Evolutionary conservation across 2,113 vertebrate species (phyloP).

Genomic region (Hyla sarda): DNA sequence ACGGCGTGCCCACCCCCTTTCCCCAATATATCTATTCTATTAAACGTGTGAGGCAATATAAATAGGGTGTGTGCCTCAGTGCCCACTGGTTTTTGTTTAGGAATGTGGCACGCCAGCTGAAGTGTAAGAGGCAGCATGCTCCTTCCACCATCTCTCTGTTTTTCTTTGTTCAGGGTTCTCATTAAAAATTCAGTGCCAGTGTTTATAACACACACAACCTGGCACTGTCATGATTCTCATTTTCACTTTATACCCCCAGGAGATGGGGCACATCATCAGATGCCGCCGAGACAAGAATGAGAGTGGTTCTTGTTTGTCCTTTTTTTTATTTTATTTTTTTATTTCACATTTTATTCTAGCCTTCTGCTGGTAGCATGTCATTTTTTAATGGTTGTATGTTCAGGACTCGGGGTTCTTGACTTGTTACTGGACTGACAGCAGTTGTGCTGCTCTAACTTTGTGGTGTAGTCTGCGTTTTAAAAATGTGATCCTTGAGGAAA

Average conservation of each 20-base stretch:
- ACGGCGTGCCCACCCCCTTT: background rate
- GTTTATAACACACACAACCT: constrained; percentile 30
- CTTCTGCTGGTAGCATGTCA: too few species aligned
- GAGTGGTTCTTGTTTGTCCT: background rate
- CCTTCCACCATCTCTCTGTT: constrained; percentile 34
- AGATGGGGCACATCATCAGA: constrained; percentile 16
- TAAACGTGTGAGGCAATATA: background rate
- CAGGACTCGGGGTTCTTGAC: background rate
- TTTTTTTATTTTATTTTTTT: background rate
- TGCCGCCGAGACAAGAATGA: background rate
- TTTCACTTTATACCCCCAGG: constrained; percentile 37
- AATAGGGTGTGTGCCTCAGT: background rate
- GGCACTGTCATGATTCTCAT: constrained; percentile 35
- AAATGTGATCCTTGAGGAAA: background rate
- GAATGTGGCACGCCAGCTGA: constrained; percentile 46
- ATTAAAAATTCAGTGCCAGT: constrained; percentile 72
- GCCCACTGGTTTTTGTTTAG: constrained; percentile 26
- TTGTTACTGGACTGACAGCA: background rate
- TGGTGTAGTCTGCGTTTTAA: background rate
- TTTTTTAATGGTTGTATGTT: background rate
- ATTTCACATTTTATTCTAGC: background rate
- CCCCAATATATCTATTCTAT: background rate
- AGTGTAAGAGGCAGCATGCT: constrained; percentile 40
- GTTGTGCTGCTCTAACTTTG: background rate
- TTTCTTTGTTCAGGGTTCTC: constrained; percentile 73